Conservation (phyloP, 2,113 vertebrate genomes). For the Bagarius yarrelli region DNA sequence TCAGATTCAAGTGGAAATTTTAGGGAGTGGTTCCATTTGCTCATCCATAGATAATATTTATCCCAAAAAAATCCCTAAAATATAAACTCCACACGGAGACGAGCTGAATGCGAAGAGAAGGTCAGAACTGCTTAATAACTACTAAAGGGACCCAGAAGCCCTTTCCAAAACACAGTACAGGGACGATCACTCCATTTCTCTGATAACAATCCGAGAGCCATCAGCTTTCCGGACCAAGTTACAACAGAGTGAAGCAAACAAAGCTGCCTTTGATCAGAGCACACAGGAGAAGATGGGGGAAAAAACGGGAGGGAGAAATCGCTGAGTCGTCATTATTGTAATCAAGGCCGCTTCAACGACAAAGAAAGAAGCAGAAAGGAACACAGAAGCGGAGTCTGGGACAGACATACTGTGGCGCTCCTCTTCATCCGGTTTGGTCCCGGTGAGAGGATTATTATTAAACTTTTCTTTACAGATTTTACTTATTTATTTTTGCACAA, state of each 20-base stretch:
- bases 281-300: constrained; percentile 27
- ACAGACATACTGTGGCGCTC: too few species aligned
- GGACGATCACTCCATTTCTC: constrained; percentile 18
- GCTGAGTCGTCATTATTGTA: constrained; percentile 49
- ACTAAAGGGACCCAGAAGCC: constrained; percentile 37
- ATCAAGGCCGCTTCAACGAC: constrained; percentile 41
- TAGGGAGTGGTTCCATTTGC: background rate
- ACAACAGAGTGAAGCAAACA: constrained; percentile 28
- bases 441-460: background rate
- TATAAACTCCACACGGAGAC: too few species aligned
- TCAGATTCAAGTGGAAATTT: background rate
- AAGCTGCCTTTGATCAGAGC: constrained; percentile 51
- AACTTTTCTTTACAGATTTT: background rate
- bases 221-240: constrained; percentile 42
- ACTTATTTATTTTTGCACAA: background rate
- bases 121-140: constrained; percentile 45
- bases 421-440: background rate
- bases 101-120: constrained; percentile 2
- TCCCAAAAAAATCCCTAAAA: background rate
- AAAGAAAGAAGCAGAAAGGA: constrained; percentile 1
- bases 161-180: constrained; percentile 45
- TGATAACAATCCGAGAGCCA: constrained; percentile 47
- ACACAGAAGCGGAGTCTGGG: background rate
- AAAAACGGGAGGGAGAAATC: constrained; percentile 6
- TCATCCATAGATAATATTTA: constrained; percentile 1